Percentiles rank a stretch among this genome's conserved stretches.
These are phyloP conservation scores for Caenorhabditis briggsae DNA, from an alignment of 1,140 invertebrate genomes.

Conservation along the genomic window DNA sequence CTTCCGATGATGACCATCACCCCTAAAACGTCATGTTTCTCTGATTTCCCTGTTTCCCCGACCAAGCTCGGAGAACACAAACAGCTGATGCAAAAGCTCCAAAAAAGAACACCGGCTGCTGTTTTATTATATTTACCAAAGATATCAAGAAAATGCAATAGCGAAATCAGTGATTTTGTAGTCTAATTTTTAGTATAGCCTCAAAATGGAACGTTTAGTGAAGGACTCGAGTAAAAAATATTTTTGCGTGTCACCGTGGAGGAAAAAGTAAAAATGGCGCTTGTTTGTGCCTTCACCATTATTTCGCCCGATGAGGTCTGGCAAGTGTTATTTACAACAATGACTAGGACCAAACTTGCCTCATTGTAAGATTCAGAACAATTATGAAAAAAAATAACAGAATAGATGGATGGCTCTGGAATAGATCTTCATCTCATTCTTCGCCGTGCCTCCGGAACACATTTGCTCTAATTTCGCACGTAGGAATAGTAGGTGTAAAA, in stretches of 20 bases:
- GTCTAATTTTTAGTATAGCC: neutral
- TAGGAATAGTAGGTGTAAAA: conserved; percentile 29
- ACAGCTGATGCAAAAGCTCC: neutral
- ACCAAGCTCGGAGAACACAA: conserved; percentile 34
- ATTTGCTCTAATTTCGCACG: conserved; percentile 7
- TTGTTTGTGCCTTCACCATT: neutral
- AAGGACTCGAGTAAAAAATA: neutral
- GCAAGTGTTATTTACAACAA: conserved; percentile 30
- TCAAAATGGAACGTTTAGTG: conserved; percentile 10
- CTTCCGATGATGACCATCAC: conserved; percentile 7
- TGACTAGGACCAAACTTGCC: neutral
- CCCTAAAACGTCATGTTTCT: conserved; percentile 45
- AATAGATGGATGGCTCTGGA: neutral
- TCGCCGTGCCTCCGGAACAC: conserved; percentile 12
- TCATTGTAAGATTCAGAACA: neutral
- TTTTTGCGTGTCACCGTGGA: neutral
- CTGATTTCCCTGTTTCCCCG: neutral
- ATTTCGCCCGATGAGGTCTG: neutral
- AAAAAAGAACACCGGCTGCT: conserved; percentile 1
- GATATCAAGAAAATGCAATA: conserved; percentile 16
- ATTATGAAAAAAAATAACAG: neutral
- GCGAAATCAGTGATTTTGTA: conserved; percentile 11
- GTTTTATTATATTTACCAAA: conserved; percentile 9
- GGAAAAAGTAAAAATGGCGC: conserved; percentile 6
- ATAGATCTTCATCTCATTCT: no score